Evolutionary conservation across 2,888 invertebrate species (phyloP).

Genomic region (Harmothoe impar): DNA sequence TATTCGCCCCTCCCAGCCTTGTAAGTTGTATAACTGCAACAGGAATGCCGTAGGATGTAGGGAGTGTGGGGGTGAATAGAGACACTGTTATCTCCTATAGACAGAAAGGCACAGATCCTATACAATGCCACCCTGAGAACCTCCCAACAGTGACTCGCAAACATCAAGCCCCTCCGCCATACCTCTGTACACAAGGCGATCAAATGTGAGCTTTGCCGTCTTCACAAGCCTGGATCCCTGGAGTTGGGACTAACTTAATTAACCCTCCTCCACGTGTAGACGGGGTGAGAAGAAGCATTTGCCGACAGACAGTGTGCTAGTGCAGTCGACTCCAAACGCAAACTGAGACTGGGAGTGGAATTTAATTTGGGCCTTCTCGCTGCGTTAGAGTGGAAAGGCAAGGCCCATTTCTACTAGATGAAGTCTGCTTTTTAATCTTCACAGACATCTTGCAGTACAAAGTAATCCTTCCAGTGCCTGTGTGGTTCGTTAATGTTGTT

Average conservation of each 20-base stretch:
- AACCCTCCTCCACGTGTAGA: slow-evolving; percentile 8
- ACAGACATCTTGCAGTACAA: not conserved
- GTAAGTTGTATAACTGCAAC: not conserved
- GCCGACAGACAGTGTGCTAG: not conserved
- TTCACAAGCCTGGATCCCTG: not conserved
- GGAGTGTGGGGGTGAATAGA: not conserved
- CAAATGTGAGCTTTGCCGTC: slow-evolving; percentile 28
- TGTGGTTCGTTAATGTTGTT: no score
- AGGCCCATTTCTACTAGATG: not conserved
- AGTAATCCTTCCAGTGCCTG: not conserved
- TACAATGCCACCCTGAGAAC: not conserved
- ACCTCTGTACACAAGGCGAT: slow-evolving; percentile 19
- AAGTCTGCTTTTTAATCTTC: not conserved
- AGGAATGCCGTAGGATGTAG: not conserved
- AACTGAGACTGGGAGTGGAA: not conserved
- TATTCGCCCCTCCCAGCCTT: slow-evolving; percentile 15
- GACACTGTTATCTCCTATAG: not conserved
- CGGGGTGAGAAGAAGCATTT: not conserved
- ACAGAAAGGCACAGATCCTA: not conserved
- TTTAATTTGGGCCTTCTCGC: not conserved
- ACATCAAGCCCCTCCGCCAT: not conserved
- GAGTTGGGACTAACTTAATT: slow-evolving; percentile 8
- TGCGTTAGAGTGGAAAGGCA: slow-evolving; percentile 8
- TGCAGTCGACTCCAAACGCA: slow-evolving; percentile 19
- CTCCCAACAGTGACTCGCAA: not conserved